Evolutionary conservation across 2,888 invertebrate genomes (phyloP), one percentile per base, ranked within the genome.

Genomic region (Cactoblastis cactorum): DNA sequence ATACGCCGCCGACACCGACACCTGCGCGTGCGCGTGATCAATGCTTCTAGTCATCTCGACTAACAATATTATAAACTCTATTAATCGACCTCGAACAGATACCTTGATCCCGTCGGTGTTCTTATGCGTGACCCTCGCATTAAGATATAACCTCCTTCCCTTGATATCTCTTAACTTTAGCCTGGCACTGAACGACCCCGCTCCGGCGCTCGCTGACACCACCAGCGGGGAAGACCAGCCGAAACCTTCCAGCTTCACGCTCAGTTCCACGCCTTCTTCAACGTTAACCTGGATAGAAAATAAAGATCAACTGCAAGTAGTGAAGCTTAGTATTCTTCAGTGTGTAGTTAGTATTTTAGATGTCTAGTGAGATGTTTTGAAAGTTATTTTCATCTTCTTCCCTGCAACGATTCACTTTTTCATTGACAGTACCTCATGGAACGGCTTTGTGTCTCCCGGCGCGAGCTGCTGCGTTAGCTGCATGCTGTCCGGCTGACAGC

Each of bases 241-340:
- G 83, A 97, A 98, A 55, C 96, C 96, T 67, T 98, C 98, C 54
- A 97, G 83, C 49, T 93, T 93, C 49, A 98, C 91, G 51, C 91
- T 92, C 19, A 98, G 81, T 69, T 95, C 94, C 22, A 96, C 87
- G 1, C 92, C 90, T 58, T 94, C 92, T 47, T 94, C 94, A 6
- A 95, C 91, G 77, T 95, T 93, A 57, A 94, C 91, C 94, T 94
- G 70, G 0, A 49, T 1, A 6, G 9, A 28, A 34, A 5, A 28
- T 2, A 32, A 5, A 2, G 1, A 32, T 22, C 2, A 1, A 46
- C 12, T 18, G 14, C 1, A 37, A 37, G 17, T 4, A 1, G 4
- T 35, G 14, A 35, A 22, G 22, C 22, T 22, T 22, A 22, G 5
- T 4, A 22, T n/a, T n/a, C n/a, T n/a, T n/a, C n/a, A n/a, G n/a